phyloP scores from a whole-genome alignment of 2,113 vertebrate species.

The Lota lota region DNA sequence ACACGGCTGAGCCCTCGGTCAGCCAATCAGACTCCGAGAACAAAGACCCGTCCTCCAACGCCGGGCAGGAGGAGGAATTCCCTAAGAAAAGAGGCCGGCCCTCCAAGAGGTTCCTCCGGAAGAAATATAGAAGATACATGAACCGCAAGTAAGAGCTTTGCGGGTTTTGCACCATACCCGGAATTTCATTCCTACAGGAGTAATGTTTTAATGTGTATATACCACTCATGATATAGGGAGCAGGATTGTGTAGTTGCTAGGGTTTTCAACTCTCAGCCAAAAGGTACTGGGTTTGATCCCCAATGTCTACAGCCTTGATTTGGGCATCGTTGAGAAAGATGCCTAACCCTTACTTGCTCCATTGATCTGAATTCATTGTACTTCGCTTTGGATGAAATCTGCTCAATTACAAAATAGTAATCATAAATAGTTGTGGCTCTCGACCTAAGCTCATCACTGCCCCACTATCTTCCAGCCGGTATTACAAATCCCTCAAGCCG shows the following conservation, averaged over 20 bases:
- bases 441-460: not conserved
- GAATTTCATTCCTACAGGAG: too few species aligned
- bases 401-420: not conserved
- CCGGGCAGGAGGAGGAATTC: slow-evolving; percentile 69
- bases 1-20: slow-evolving; percentile 70
- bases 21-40: slow-evolving; percentile 89
- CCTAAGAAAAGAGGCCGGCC: slow-evolving; percentile 84
- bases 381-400: not conserved
- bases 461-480: slow-evolving; percentile 67
- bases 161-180: not conserved
- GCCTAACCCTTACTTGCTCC: too few species aligned
- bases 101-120: slow-evolving; percentile 88
- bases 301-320: too few species aligned
- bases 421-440: not conserved
- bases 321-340: too few species aligned
- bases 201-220: too few species aligned
- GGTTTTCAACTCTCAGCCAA: too few species aligned
- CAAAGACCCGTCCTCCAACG: slow-evolving; percentile 80
- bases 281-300: too few species aligned
- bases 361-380: not conserved
- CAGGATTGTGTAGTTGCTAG: too few species aligned
- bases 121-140: slow-evolving; percentile 91
- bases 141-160: slow-evolving; percentile 73
- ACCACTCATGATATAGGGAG: too few species aligned
- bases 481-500: slow-evolving; percentile 89